These are phyloP conservation scores for Drosophila koepferae DNA, from an alignment of 2,888 invertebrate species.

Conservation along the genomic window DNA sequence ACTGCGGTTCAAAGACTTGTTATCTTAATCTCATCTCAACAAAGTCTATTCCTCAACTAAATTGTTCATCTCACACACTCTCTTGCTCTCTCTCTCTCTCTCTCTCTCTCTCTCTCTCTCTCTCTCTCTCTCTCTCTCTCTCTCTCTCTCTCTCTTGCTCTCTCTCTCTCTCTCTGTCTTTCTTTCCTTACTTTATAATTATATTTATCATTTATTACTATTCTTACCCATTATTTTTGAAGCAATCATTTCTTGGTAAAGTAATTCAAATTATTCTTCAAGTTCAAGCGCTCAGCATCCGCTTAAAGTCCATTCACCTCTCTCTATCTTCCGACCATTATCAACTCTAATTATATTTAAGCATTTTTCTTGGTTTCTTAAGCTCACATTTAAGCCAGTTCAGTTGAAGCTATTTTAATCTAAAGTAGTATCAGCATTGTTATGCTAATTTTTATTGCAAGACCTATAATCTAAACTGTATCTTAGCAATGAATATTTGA, in stretches of 20 bases:
- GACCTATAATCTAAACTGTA: not conserved
- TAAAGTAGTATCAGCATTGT: not conserved
- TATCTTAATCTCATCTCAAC: not conserved
- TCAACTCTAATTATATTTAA: not conserved
- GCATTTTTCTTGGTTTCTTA: not conserved
- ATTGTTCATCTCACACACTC: no score
- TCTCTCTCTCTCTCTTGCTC: no score
- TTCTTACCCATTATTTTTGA: not conserved
- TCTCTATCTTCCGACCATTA: not conserved
- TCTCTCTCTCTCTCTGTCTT: not conserved
- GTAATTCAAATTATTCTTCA: not conserved
- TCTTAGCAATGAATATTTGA: not conserved
- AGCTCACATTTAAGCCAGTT: not conserved
- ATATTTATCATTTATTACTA: not conserved
- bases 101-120: not conserved
- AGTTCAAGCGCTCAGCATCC: not conserved
- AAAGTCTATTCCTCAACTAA: not conserved
- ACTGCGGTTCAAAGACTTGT: not conserved
- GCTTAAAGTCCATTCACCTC: not conserved
- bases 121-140: not conserved
- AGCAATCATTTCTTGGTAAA: not conserved
- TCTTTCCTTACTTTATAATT: not conserved
- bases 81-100: no score
- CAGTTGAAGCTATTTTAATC: not conserved
- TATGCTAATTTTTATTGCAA: not conserved